Evolutionary conservation across 2,113 vertebrate genomes (phyloP), one percentile per base, ranked within the genome.

Genomic region (Kryptolebias marmoratus): DNA sequence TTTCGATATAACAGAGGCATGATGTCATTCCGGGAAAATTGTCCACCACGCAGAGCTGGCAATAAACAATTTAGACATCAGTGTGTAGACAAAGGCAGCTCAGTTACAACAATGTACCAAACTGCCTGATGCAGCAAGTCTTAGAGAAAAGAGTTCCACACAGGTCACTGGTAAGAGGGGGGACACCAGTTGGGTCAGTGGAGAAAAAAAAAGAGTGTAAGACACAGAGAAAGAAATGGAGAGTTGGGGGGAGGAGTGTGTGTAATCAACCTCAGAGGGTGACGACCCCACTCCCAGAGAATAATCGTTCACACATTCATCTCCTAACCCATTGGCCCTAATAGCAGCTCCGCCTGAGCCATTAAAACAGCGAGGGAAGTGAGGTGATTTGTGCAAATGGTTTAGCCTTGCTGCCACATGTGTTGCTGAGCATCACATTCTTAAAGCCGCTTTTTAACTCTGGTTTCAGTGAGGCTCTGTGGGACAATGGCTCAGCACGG

Each of bases 301-400:
- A 90, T 82, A 89, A 89, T 88, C 73, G 57, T 91, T 92, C 82
- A 88, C 90, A 92, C 88, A 65, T 93, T 90, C 85, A 92, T 89
- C 91, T 92, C 87, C 87, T 87, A 87, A 85, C 88, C 77, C 50
- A 50, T 27, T 66, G 79, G 76, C 83, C 80, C 72, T 86, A 90
- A 91, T 81, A 83, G 87, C 86, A 70, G 82, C 90, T 82, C 76
- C 18, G 80, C 81, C 80, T 53, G 77, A 75, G 87, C 82, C 86
- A 89, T 90, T 89, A 89, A 85, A 88, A 62, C 72, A 56, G 42
- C 59, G 74, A 80, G 79, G 76, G 76, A 75, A 30, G 77, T 4
- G 68, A 81, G 85, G 82, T 86, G 88, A 90, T 91, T 89, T 91
- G 86, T 72, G 79, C 77, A 82, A 90, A 82, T 56, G 82, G 55